Evolutionary conservation across 2,888 invertebrate genomes (phyloP).

Genomic region (Ametastegia equiseti): DNA sequence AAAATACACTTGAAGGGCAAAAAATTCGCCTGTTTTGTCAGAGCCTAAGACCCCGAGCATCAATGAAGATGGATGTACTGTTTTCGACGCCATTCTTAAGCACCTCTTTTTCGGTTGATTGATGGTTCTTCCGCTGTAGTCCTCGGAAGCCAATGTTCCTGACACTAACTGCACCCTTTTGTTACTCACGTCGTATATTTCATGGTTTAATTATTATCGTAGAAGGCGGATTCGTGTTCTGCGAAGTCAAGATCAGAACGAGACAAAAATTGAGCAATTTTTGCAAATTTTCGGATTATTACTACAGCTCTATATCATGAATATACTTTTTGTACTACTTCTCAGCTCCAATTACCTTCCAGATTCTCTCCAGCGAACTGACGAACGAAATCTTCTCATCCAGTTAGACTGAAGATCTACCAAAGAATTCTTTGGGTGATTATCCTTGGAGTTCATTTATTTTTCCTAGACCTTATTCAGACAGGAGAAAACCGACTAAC

Average conservation of each 20-base stretch:
- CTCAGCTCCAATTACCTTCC: neutral
- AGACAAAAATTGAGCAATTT: neutral
- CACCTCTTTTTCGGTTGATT: slow-evolving; percentile 45
- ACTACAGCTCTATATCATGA: neutral
- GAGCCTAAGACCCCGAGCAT: slow-evolving; percentile 29
- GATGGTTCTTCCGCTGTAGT: slow-evolving; percentile 34
- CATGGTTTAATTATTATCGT: slow-evolving; percentile 1
- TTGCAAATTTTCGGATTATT: neutral
- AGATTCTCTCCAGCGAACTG: neutral
- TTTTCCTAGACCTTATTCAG: slow-evolving; percentile 6
- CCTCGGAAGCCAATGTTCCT: slow-evolving; percentile 31
- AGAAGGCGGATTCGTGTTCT: neutral
- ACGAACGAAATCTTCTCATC: neutral
- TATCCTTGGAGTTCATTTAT: slow-evolving; percentile 1
- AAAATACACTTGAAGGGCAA: slow-evolving; percentile 10
- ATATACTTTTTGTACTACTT: neutral
- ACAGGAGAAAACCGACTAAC: slow-evolving; percentile 27
- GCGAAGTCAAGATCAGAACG: neutral
- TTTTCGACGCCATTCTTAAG: slow-evolving; percentile 47
- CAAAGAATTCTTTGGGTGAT: neutral
- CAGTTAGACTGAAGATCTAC: neutral
- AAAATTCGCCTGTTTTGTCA: slow-evolving; percentile 32
- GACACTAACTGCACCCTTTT: slow-evolving; percentile 35
- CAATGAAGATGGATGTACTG: slow-evolving; percentile 46
- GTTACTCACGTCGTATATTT: slow-evolving; percentile 31